These are phyloP conservation scores for Philaenus spumarius DNA, from an alignment of 1,140 invertebrate genomes.

Conservation along the genomic window DNA sequence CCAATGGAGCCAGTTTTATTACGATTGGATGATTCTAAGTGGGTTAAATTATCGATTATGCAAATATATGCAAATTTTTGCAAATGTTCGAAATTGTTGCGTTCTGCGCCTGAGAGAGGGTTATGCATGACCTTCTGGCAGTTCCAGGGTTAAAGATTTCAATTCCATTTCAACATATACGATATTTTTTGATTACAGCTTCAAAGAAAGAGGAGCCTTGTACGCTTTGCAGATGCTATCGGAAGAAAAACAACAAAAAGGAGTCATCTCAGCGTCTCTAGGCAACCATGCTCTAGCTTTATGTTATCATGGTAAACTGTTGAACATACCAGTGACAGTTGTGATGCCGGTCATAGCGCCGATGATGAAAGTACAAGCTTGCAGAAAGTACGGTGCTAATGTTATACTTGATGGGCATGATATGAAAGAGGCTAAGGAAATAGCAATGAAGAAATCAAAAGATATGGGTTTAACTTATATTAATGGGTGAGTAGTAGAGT, in stretches of 20 bases:
- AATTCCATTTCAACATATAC: too few relatives aligned
- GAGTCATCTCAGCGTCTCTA: conserved; percentile 86
- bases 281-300: conserved; percentile 89
- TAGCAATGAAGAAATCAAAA: conserved; percentile 66
- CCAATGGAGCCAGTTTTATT: too few relatives aligned
- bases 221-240: conserved; percentile 73
- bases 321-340: conserved; percentile 81
- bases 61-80: too few relatives aligned
- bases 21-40: too few relatives aligned
- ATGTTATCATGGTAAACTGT: conserved; percentile 74
- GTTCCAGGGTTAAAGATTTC: too few relatives aligned
- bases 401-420: conserved; percentile 78
- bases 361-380: conserved; percentile 90
- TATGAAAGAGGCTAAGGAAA: conserved; percentile 76
- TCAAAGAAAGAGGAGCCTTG: conserved; percentile 87
- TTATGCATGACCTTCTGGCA: too few relatives aligned
- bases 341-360: conserved; percentile 89
- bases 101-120: too few relatives aligned
- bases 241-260: conserved; percentile 59
- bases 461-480: conserved; percentile 71
- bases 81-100: too few relatives aligned
- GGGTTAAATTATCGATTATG: too few relatives aligned
- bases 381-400: conserved; percentile 72
- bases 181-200: conserved; percentile 51
- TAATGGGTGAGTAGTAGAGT: conserved; percentile 71